These are phyloP conservation scores for Ciconia nigra DNA, from an alignment of 2,797 vertebrate genomes.

Conservation along the genomic window DNA sequence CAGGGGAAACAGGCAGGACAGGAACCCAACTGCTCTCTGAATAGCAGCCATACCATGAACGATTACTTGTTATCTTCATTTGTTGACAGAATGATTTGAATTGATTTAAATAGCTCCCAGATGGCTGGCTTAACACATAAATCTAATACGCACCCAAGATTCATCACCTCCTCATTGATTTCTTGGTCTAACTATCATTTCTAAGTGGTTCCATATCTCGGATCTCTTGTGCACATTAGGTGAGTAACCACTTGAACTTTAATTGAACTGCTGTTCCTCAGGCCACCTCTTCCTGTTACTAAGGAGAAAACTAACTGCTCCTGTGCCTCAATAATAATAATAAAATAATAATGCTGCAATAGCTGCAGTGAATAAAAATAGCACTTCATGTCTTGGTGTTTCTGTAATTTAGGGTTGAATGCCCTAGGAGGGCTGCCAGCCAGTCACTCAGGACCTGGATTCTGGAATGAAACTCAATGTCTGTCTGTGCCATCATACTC, in stretches of 20 bases:
- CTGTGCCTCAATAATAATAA: background rate
- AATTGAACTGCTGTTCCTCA: background rate
- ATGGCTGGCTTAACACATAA: background rate
- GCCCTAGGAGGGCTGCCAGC: background rate
- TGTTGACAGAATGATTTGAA: background rate
- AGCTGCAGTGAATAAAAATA: background rate
- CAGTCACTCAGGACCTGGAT: background rate
- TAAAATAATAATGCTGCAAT: background rate
- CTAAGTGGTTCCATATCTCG: background rate
- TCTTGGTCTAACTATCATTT: background rate
- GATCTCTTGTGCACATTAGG: accelerated
- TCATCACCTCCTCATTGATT: background rate
- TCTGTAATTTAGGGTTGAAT: background rate
- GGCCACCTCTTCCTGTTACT: background rate
- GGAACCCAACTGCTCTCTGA: background rate
- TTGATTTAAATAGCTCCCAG: background rate
- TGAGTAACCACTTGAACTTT: background rate
- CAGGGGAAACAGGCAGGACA: background rate
- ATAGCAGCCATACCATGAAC: background rate
- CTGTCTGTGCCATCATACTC: background rate
- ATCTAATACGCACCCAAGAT: background rate
- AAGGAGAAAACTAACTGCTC: background rate
- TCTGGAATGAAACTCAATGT: background rate
- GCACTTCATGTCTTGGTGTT: background rate
- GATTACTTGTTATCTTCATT: background rate